Evolutionary conservation across 2,113 vertebrate genomes (phyloP).

Genomic region (Cairina moschata): DNA sequence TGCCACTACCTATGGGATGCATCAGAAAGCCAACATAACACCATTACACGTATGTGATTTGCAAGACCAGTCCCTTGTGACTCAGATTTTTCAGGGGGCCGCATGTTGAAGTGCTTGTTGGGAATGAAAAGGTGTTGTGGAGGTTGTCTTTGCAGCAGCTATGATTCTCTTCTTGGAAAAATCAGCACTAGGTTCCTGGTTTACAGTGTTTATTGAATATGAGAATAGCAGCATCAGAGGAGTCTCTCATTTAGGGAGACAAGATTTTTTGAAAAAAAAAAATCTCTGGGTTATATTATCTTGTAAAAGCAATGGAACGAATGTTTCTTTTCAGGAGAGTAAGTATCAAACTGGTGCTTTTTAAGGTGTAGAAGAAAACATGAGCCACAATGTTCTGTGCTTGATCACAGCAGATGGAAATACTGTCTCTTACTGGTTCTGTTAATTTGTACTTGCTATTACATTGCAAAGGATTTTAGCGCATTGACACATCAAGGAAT

Average conservation of each 20-base stretch:
- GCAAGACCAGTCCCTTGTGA: not conserved
- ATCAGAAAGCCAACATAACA: rapidly evolving
- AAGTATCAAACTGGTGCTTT: not conserved
- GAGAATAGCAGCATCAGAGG: not conserved
- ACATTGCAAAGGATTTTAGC: not conserved
- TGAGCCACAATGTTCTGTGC: not conserved
- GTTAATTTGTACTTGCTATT: not conserved
- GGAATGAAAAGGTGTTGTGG: not conserved
- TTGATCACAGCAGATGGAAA: not conserved
- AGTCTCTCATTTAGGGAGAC: not conserved
- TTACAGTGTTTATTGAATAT: not conserved
- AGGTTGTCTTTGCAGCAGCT: not conserved
- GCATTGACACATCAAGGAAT: not conserved
- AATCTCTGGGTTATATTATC: not conserved
- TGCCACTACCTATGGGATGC: not conserved
- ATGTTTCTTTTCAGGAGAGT: not conserved
- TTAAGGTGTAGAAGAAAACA: not conserved
- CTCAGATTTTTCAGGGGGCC: not conserved
- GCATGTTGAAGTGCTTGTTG: not conserved
- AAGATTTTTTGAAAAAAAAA: not conserved
- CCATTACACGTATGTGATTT: not conserved
- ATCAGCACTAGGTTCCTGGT: rapidly evolving
- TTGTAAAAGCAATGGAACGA: not conserved
- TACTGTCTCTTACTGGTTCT: not conserved
- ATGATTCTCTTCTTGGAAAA: not conserved